Conservation (phyloP, 2,797 vertebrate genomes). For the Hydrocynus forskahlii region DNA sequence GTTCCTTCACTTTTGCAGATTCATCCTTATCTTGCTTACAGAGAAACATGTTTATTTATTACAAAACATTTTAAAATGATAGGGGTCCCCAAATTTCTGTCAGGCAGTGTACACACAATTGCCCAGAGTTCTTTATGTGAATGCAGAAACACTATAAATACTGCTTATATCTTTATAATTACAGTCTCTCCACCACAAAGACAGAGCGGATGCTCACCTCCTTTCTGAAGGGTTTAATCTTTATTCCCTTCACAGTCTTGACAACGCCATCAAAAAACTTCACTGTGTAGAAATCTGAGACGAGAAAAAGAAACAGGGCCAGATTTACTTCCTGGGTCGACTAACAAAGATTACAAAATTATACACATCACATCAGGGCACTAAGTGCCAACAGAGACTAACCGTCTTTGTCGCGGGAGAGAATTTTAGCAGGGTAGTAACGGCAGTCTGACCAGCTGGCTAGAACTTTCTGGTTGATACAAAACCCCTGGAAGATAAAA, state of each 20-base stretch:
- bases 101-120: not conserved
- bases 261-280: constrained; percentile 96
- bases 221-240: constrained; percentile 91
- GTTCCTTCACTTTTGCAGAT: too few relatives aligned
- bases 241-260: constrained; percentile 94
- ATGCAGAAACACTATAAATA: not conserved
- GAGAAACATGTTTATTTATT: too few relatives aligned
- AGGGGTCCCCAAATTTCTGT: too few relatives aligned
- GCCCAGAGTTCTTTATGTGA: too few relatives aligned
- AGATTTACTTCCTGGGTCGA: not conserved
- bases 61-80: too few relatives aligned
- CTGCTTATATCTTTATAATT: too few relatives aligned
- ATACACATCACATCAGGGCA: not conserved
- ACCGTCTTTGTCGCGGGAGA: constrained; percentile 88
- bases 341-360: not conserved
- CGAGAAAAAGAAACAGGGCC: not conserved
- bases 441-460: constrained; percentile 91
- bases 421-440: constrained; percentile 88
- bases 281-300: constrained; percentile 92
- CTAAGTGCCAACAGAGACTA: constrained; percentile 42
- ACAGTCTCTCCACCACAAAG: not conserved
- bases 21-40: too few relatives aligned
- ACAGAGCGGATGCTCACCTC: constrained; percentile 78
- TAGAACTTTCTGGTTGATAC: constrained; percentile 85
- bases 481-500: constrained; percentile 76